Evolutionary conservation across 2,113 vertebrate species (phyloP).

Genomic region (Corythornis vintsioides): DNA sequence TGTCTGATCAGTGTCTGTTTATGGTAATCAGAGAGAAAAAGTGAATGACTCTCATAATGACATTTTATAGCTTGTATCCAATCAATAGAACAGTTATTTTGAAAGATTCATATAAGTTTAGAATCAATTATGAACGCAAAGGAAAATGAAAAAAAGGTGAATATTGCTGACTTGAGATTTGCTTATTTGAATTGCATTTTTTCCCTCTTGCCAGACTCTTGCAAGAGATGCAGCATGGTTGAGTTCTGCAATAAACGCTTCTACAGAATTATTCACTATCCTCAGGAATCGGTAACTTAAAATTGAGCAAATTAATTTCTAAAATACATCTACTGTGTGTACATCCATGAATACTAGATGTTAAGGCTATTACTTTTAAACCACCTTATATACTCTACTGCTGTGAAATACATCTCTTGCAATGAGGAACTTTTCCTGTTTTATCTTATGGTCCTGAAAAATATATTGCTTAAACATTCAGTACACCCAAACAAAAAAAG

Average conservation of each 20-base stretch:
- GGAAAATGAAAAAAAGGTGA: slow-evolving; percentile 64
- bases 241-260: slow-evolving; percentile 13
- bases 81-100: slow-evolving; percentile 77
- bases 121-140: slow-evolving; percentile 76
- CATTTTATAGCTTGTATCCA: slow-evolving; percentile 59
- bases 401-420: neutral
- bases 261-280: neutral
- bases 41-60: slow-evolving; percentile 19
- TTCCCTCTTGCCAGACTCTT: neutral
- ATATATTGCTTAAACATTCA: neutral
- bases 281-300: neutral
- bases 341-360: neutral
- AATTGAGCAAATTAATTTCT: slow-evolving; percentile 2
- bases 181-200: slow-evolving; percentile 21
- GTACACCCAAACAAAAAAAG: neutral
- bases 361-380: neutral
- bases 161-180: slow-evolving; percentile 26
- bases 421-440: neutral
- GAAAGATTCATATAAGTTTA: slow-evolving; percentile 69
- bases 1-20: slow-evolving; percentile 61
- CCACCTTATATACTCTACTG: neutral
- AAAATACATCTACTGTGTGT: neutral
- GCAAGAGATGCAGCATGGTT: neutral
- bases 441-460: neutral
- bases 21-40: slow-evolving; percentile 56